Percentiles rank a stretch among this genome's conserved stretches.
phyloP scores from a whole-genome alignment of 2,888 invertebrate species.

The Panopea generosa region DNA sequence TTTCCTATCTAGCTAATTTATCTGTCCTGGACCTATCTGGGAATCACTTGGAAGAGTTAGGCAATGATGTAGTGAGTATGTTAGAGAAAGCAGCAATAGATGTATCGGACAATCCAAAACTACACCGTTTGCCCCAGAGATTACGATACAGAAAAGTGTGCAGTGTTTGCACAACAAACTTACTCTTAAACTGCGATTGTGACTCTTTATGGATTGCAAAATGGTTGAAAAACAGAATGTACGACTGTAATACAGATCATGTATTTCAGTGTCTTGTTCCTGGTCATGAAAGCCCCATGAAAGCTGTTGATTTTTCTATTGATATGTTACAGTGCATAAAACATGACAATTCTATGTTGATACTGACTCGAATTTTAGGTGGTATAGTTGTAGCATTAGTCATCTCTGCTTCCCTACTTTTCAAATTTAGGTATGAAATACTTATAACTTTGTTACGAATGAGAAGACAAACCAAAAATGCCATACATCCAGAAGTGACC shows the following conservation, averaged over 20 bases:
- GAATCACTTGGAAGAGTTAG: constrained; percentile 25
- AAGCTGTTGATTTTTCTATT: constrained; percentile 5
- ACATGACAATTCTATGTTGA: not conserved
- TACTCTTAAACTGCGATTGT: constrained; percentile 36
- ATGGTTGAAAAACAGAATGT: constrained; percentile 23
- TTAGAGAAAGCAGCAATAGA: constrained; percentile 28
- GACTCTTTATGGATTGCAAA: constrained; percentile 32
- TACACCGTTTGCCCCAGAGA: constrained; percentile 20
- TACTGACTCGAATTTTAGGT: constrained; percentile 6
- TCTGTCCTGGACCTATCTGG: constrained; percentile 20
- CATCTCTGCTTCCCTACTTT: not conserved
- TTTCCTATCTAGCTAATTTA: constrained; percentile 13
- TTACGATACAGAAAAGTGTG: constrained; percentile 33
- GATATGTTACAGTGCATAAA: constrained; percentile 15
- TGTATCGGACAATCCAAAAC: constrained; percentile 23
- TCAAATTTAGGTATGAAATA: constrained; percentile 33
- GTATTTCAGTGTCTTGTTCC: constrained; percentile 23
- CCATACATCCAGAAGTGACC: not conserved
- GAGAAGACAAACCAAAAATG: constrained; percentile 6
- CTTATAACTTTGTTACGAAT: constrained; percentile 20
- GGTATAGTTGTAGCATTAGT: not conserved
- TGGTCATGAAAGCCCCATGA: constrained; percentile 4
- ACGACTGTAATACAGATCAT: constrained; percentile 1
- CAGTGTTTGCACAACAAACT: constrained; percentile 11
- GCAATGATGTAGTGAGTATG: not conserved